A percentile compares a stretch with the other conserved stretches of the same genome.
phyloP scores from a whole-genome alignment of 2,888 invertebrate species.

The Gnatocerus cornutus region DNA sequence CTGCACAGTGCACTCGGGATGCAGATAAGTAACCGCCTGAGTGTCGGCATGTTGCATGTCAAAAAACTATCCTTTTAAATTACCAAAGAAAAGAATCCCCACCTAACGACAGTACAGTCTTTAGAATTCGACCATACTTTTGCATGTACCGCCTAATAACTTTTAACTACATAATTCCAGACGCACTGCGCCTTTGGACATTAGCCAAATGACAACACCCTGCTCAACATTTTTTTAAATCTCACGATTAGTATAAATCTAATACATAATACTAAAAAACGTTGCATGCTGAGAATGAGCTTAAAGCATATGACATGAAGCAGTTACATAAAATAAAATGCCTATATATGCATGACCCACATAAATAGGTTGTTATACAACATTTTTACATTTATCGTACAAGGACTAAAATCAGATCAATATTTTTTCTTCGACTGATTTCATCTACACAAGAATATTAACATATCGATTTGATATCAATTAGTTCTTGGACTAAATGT shows the following conservation, averaged over 20 bases:
- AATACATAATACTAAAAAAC: conserved; percentile 40
- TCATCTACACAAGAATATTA: conserved; percentile 2
- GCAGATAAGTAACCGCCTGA: conserved; percentile 67
- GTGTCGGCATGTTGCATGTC: conserved; percentile 66
- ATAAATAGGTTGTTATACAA: conserved; percentile 8
- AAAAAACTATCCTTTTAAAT: conserved; percentile 29
- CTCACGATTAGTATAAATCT: conserved; percentile 5
- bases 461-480: conserved; percentile 16
- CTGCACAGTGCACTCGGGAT: conserved; percentile 64
- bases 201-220: conserved; percentile 61
- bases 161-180: conserved; percentile 17
- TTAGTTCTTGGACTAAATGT: conserved; percentile 9
- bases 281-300: conserved; percentile 60
- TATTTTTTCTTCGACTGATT: background rate
- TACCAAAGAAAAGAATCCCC: background rate
- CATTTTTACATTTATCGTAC: conserved; percentile 7
- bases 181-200: conserved; percentile 70
- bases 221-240: conserved; percentile 48
- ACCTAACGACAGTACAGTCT: background rate
- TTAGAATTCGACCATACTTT: conserved; percentile 3
- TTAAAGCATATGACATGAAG: conserved; percentile 45
- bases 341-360: conserved; percentile 23
- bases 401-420: background rate
- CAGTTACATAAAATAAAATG: conserved; percentile 19
- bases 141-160: conserved; percentile 7